Base-by-base conservation (phyloP, 2,888 invertebrate genomes). In the Arctia plantaginis region DNA sequence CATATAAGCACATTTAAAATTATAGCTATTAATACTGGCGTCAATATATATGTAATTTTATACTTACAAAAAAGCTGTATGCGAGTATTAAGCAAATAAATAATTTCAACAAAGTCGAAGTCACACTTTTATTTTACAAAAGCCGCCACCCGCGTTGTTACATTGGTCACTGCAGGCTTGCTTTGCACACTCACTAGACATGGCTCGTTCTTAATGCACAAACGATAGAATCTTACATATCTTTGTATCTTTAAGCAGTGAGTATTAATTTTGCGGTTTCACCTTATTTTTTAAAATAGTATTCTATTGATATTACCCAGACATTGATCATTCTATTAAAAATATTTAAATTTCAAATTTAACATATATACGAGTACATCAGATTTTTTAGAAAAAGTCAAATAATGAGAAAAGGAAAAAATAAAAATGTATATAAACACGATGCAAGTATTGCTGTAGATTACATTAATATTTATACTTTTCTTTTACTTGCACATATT, bases 71-170 rank as follows among this genome's bases (percentile, higher is more conserved):
- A 79, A 76, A 76, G 71, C 69, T 47, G 71, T 76, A 83, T 76
- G 71, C 72, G 33, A 44, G 76, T 62, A 78, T 80, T 74, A 80
- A 78, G 75, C 73, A 80, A 84, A 85, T 85, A 84, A 86, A 86
- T 80, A 84, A 85, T 84, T 81, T 82, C 83, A 84, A 81, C 85
- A 84, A 82, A 71, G 77, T 76, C 66, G 66, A 76, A 79, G 80
- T 79, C 67, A 81, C 82, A 69, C 78, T 84, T 85, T 85, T 85
- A 80, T 86, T 84, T 81, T 84, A 77, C 73, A 74, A 77, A 82
- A 80, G 76, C 79, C 73, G 79, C 85, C 85, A 86, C 85, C 85
- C 85, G 85, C 85, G 81, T 74, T 66, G 85, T 69, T 55, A 62
- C 85, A 86, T 85, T 82, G 79, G 80, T 85, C 86, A 82, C 77